Base-by-base conservation (phyloP, 1,140 invertebrate species). In the Chelonus insularis region DNA sequence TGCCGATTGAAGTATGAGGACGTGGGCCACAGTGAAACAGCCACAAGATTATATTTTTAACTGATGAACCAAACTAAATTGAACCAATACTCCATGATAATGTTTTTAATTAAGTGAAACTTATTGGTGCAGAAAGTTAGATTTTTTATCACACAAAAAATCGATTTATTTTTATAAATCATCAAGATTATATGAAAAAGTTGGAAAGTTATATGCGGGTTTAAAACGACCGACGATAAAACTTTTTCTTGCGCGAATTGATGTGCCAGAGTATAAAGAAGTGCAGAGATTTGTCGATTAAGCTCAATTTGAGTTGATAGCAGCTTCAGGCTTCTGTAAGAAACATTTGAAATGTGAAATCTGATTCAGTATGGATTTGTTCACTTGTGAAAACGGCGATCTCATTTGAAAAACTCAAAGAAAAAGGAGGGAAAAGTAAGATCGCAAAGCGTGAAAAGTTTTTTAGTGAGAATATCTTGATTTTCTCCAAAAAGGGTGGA, bases 1-100 rank as follows among this genome's bases (percentile, higher is more conserved):
- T 21, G 48, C 0, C 25, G 25, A 57, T 45, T 25, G 51, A 52
- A 66, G 32, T 39, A 69, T 67, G 61, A 70, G 18, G 56, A 61
- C 36, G 64, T 57, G 3, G 36, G 16, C 16, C 41, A 36, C 29
- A 29, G 3, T 29, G 3, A 3, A 29, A 37, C 8, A 9, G n/a
- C 36, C n/a, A 1, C 9, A n/a, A n/a, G n/a, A 37, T 37, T n/a
- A 37, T 37, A 37, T 37, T 18, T 43, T 4, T 43, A 2, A n/a
- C n/a, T n/a, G n/a, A n/a, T n/a, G 25, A 29, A 29, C 25, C 3
- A 29, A 4, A 4, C 3, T 29, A 29, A 29, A 29, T 29, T 29
- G 25, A n/a, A n/a, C n/a, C n/a, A n/a, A n/a, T n/a, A n/a, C n/a
- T n/a, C n/a, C n/a, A n/a, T n/a, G n/a, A n/a, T n/a, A n/a, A n/a